These are phyloP conservation scores for Zeugodacus cucurbitae DNA, from an alignment of 1,140 invertebrate species.

Conservation along the genomic window DNA sequence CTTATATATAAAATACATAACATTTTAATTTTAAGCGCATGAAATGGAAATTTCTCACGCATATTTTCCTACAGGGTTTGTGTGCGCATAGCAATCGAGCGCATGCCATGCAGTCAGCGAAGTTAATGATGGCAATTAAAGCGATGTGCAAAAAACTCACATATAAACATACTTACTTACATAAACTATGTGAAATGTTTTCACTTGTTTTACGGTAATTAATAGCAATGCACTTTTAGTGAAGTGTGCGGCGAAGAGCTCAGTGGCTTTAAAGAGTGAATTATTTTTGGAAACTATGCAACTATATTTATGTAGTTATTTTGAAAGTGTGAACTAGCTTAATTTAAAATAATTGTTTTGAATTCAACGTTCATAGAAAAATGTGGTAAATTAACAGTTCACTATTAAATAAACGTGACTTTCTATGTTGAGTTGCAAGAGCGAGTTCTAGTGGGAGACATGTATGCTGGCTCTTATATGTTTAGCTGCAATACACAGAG, in stretches of 20 bases:
- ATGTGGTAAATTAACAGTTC: no score
- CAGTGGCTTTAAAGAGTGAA: background rate
- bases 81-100: background rate
- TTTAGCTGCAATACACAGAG: background rate
- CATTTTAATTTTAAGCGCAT: no score
- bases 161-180: background rate
- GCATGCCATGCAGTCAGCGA: background rate
- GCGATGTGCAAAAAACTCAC: background rate
- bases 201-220: background rate
- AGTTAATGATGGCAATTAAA: background rate
- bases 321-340: no score
- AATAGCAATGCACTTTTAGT: background rate
- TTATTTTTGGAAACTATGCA: no score
- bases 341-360: no score
- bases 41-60: no score
- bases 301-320: no score
- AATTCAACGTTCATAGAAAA: no score
- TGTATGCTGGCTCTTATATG: background rate
- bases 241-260: background rate
- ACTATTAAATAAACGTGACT: no score
- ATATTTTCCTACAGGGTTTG: background rate
- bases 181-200: background rate
- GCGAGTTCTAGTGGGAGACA: no score
- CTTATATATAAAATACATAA: no score
- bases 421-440: no score